Conservation (phyloP, 2,888 invertebrate species). For the Aromia moschata region DNA sequence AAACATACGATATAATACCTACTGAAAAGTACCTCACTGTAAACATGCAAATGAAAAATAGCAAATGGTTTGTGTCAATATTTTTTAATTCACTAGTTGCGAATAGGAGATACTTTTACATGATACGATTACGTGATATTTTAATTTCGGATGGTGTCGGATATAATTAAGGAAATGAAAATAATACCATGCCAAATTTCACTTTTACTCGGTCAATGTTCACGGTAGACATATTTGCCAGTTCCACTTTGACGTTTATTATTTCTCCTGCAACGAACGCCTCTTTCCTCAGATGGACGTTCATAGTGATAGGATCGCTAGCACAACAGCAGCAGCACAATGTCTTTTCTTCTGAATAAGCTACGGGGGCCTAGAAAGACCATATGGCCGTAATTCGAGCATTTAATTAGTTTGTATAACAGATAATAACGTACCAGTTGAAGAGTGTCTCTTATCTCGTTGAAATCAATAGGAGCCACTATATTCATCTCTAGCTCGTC, state of each 20-base stretch:
- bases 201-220: constrained; percentile 71
- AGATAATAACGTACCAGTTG: constrained; percentile 14
- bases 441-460: constrained; percentile 57
- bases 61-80: neutral
- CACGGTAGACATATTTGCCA: constrained; percentile 80
- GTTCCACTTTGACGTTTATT: constrained; percentile 74
- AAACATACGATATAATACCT: too few species aligned
- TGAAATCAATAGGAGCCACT: constrained; percentile 82
- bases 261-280: constrained; percentile 83
- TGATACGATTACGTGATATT: constrained; percentile 5
- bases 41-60: neutral
- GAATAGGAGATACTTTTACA: neutral
- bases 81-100: neutral
- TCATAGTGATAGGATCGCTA: constrained; percentile 76
- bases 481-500: constrained; percentile 85
- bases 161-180: too few species aligned
- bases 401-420: too few species aligned
- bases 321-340: constrained; percentile 84
- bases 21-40: too few species aligned
- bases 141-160: too few species aligned
- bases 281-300: constrained; percentile 74
- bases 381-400: too few species aligned
- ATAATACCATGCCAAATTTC: constrained; percentile 74
- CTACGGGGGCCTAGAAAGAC: constrained; percentile 70
- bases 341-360: constrained; percentile 75